Conservation (phyloP, 2,113 vertebrate genomes). For the Baryphthengus martii region DNA sequence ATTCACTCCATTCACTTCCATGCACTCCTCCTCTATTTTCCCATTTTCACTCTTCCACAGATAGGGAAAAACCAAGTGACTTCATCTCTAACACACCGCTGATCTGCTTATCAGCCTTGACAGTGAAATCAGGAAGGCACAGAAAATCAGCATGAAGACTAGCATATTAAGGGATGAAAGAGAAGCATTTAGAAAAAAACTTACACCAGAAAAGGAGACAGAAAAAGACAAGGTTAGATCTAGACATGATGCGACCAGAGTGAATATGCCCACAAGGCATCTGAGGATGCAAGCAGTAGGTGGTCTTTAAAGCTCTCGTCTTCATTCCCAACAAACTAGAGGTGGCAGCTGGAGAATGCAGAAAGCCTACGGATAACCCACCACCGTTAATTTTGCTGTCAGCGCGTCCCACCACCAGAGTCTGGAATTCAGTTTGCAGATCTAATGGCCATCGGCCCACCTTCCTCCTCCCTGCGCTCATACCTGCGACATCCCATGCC, state of each 20-base stretch:
- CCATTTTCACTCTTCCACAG: background rate
- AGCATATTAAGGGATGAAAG: background rate
- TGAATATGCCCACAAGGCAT: background rate
- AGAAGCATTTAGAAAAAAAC: slow-evolving; percentile 28
- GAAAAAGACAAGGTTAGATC: slow-evolving; percentile 44
- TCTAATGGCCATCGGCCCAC: background rate
- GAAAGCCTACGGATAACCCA: background rate
- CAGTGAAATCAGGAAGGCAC: background rate
- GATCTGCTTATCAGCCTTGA: background rate
- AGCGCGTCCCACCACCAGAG: background rate
- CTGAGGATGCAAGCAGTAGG: slow-evolving; percentile 12
- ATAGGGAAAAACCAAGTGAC: background rate
- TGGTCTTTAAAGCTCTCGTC: background rate
- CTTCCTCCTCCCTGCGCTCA: background rate
- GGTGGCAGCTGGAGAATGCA: background rate
- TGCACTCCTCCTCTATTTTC: background rate
- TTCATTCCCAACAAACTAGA: background rate
- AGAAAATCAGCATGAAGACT: slow-evolving; percentile 14
- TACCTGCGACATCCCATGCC: background rate
- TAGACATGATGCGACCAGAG: slow-evolving; percentile 23
- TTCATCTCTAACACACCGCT: background rate
- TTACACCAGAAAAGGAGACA: background rate
- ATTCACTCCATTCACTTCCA: no score
- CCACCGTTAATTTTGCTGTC: background rate
- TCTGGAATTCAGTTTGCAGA: background rate